Percentiles rank a stretch among this genome's conserved stretches.
Conservation (phyloP, 2,888 invertebrate genomes). For the Netelia inedita region DNA sequence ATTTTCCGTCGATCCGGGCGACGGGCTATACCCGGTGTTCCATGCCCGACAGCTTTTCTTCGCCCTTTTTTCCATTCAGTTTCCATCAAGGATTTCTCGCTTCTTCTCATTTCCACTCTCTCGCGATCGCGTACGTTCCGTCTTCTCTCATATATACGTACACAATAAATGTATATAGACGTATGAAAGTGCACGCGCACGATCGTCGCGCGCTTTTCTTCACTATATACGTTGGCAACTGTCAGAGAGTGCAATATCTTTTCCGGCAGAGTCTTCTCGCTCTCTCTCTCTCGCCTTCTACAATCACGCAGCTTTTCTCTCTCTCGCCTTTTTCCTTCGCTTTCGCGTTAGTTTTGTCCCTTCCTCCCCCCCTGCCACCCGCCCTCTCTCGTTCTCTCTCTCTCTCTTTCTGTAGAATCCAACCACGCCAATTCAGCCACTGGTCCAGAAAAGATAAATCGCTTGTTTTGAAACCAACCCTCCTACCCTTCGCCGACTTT, state of each 20-base stretch:
- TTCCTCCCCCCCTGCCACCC: constrained; percentile 22
- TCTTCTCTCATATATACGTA: constrained; percentile 48
- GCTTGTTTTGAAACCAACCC: constrained; percentile 79
- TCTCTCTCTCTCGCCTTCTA: background rate
- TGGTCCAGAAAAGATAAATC: constrained; percentile 82
- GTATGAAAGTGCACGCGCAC: background rate
- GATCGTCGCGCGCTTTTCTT: constrained; percentile 44
- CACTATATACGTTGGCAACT: constrained; percentile 57
- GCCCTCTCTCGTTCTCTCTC: constrained; percentile 4
- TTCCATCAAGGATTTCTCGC: constrained; percentile 31
- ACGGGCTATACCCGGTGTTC: constrained; percentile 1
- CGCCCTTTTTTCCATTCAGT: constrained; percentile 52
- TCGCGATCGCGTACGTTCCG: constrained; percentile 31
- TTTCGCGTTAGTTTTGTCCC: constrained; percentile 1
- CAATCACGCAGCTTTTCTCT: constrained; percentile 74
- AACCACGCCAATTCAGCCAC: constrained; percentile 77
- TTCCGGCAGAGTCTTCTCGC: constrained; percentile 63
- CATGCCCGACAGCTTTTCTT: constrained; percentile 36
- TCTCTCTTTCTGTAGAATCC: constrained; percentile 50
- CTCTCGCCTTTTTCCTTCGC: constrained; percentile 63
- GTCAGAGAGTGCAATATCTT: constrained; percentile 76
- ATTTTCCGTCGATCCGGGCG: constrained; percentile 27
- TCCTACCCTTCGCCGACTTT: constrained; percentile 57
- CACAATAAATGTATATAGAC: constrained; percentile 5
- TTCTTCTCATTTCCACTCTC: constrained; percentile 55